Percentiles rank a stretch among this genome's conserved stretches.
These are phyloP conservation scores for Drosophila limbata DNA, from an alignment of 2,888 invertebrate species.

Conservation along the genomic window DNA sequence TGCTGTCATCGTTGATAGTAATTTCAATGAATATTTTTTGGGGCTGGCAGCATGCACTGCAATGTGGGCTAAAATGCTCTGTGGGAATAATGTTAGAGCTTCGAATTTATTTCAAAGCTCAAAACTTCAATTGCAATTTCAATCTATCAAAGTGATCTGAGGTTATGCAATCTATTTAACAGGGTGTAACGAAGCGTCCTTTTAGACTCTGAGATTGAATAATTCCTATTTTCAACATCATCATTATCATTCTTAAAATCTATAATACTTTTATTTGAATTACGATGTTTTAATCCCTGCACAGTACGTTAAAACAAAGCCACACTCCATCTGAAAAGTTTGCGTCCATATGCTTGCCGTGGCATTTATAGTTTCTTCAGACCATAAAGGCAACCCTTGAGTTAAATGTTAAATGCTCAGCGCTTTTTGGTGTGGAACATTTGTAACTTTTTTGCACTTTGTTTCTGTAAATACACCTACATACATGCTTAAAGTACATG, in stretches of 20 bases:
- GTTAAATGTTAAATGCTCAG: constrained; percentile 44
- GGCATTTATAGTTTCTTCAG: constrained; percentile 13
- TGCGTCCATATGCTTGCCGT: background rate
- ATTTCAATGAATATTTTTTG: constrained; percentile 53
- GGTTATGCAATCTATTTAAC: background rate
- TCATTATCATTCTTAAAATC: no score
- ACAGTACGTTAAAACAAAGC: background rate
- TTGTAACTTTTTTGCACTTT: constrained; percentile 37
- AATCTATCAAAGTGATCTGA: background rate
- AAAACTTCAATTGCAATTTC: constrained; percentile 2
- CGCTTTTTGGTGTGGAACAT: constrained; percentile 31
- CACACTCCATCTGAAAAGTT: constrained; percentile 2
- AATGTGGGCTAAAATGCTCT: constrained; percentile 34
- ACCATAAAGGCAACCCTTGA: constrained; percentile 20
- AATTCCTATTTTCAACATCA: background rate
- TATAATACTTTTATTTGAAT: background rate
- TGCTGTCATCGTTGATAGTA: constrained; percentile 62
- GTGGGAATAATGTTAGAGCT: constrained; percentile 16
- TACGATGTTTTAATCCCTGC: background rate
- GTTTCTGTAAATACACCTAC: background rate
- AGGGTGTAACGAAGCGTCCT: background rate
- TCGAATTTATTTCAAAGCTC: background rate
- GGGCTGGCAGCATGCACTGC: constrained; percentile 14
- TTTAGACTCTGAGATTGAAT: background rate
- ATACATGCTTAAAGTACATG: constrained; percentile 5